Evolutionary conservation across 2,888 invertebrate species (phyloP).

Genomic region (Gari tellinella): DNA sequence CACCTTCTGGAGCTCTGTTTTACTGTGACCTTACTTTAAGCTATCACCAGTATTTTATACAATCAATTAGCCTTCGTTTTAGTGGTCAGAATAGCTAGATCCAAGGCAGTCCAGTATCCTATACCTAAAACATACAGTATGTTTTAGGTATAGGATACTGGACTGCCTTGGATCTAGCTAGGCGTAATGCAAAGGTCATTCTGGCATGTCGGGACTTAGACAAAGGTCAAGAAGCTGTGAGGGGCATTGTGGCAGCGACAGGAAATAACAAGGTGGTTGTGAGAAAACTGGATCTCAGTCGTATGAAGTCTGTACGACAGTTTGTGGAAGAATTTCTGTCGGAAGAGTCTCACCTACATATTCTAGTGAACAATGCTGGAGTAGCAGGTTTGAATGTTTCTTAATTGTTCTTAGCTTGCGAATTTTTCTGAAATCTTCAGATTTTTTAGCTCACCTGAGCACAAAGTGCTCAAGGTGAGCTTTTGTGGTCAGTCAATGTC

Average conservation of each 20-base stretch:
- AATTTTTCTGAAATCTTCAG: no score
- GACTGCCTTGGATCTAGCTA: slow-evolving; percentile 75
- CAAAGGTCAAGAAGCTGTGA: slow-evolving; percentile 63
- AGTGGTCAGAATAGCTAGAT: slow-evolving; percentile 61
- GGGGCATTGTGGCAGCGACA: slow-evolving; percentile 80
- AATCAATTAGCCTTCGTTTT: no score
- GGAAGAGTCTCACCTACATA: slow-evolving; percentile 71
- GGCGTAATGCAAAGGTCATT: slow-evolving; percentile 74
- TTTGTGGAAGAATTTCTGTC: slow-evolving; percentile 67
- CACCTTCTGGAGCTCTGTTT: not conserved
- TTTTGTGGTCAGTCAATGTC: not conserved
- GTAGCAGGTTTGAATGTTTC: slow-evolving; percentile 55
- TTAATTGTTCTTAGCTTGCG: slow-evolving; percentile 21
- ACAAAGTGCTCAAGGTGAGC: not conserved
- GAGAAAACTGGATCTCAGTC: slow-evolving; percentile 67
- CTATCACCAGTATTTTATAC: no score
- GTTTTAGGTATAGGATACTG: slow-evolving; percentile 75
- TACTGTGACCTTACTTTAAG: no score
- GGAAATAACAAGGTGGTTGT: slow-evolving; percentile 71
- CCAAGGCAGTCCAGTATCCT: slow-evolving; percentile 74
- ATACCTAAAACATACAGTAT: slow-evolving; percentile 65
- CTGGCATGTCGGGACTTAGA: slow-evolving; percentile 71
- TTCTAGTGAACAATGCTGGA: slow-evolving; percentile 79
- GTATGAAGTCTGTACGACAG: slow-evolving; percentile 69
- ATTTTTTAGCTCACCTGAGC: not conserved